phyloP scores from a whole-genome alignment of 2,888 invertebrate genomes.

The Rhyacophila evoluta region DNA sequence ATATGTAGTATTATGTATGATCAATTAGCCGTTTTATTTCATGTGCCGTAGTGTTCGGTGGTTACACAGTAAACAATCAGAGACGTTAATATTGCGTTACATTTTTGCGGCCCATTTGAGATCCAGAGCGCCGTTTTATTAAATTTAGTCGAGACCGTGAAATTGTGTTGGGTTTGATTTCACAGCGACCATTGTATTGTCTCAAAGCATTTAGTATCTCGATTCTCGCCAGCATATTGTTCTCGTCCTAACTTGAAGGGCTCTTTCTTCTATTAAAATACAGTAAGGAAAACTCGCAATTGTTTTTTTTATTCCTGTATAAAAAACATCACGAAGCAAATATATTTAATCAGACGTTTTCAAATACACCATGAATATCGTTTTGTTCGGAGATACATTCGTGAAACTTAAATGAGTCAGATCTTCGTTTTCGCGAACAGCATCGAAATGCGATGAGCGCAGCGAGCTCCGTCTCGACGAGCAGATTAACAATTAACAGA shows the following conservation, averaged over 20 bases:
- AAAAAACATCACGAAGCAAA: too few species aligned
- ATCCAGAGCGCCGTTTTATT: neutral
- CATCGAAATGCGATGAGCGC: too few species aligned
- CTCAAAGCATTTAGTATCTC: too few species aligned
- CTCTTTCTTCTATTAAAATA: neutral
- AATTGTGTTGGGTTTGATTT: neutral
- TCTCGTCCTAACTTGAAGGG: neutral
- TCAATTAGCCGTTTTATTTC: neutral
- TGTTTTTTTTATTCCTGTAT: too few species aligned
- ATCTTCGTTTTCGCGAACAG: too few species aligned
- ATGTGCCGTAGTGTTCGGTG: neutral
- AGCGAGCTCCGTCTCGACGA: too few species aligned
- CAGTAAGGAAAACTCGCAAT: neutral
- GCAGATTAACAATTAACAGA: too few species aligned
- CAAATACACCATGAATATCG: too few species aligned
- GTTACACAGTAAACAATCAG: neutral
- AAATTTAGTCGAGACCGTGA: neutral
- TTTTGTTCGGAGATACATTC: too few species aligned
- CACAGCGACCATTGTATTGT: neutral
- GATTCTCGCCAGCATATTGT: neutral
- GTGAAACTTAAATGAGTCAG: too few species aligned
- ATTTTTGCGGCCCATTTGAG: neutral
- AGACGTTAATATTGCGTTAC: neutral
- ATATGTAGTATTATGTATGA: neutral
- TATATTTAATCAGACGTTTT: too few species aligned